Conservation (phyloP, 2,888 invertebrate species). For the Patella caerulea region DNA sequence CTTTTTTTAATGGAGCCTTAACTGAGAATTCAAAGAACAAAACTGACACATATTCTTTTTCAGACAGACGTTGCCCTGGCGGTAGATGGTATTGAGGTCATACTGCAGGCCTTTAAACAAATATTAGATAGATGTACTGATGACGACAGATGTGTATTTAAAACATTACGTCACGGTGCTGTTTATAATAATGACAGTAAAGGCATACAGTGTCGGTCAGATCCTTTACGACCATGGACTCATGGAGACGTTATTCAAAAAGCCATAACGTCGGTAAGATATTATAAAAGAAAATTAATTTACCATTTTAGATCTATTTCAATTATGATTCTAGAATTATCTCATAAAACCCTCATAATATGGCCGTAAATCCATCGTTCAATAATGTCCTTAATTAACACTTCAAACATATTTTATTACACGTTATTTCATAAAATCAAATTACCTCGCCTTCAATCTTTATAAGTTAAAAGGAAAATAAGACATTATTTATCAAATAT, state of each 20-base stretch:
- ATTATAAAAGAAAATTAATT: not conserved
- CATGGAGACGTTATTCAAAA: slow-evolving; percentile 42
- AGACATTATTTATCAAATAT: no score
- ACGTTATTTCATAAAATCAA: no score
- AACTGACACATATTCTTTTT: slow-evolving; percentile 20
- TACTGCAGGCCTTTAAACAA: slow-evolving; percentile 42
- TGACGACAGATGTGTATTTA: slow-evolving; percentile 27
- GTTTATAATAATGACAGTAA: slow-evolving; percentile 39
- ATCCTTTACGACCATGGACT: slow-evolving; percentile 43
- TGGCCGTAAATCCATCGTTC: no score
- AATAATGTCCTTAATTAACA: no score
- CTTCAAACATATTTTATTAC: no score
- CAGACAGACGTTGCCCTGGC: slow-evolving; percentile 60
- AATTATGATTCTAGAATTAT: no score
- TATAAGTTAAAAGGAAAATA: no score
- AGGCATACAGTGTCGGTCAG: slow-evolving; percentile 41
- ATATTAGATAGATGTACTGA: slow-evolving; percentile 28
- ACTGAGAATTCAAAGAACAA: not conserved
- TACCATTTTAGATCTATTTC: no score
- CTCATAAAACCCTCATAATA: no score
- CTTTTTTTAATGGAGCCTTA: no score
- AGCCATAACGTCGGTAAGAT: slow-evolving; percentile 41
- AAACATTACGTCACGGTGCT: slow-evolving; percentile 34
- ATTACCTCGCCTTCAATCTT: no score
- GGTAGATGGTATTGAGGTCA: slow-evolving; percentile 52